Conservation (phyloP, 2,113 vertebrate species). For the Herpetotheres cachinnans region DNA sequence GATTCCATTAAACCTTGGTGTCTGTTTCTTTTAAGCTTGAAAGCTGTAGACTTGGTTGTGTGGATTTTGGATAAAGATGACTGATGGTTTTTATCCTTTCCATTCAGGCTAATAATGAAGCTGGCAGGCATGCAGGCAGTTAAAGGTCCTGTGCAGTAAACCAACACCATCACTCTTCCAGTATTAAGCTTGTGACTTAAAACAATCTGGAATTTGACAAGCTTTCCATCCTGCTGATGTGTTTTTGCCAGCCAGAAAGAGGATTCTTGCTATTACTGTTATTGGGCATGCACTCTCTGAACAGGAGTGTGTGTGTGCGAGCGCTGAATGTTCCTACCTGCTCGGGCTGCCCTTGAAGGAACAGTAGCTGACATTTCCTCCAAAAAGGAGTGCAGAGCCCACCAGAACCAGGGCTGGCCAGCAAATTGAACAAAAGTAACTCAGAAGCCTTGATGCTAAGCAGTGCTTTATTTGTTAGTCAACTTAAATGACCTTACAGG, state of each 20-base stretch:
- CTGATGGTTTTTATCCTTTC: not conserved
- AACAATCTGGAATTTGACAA: not conserved
- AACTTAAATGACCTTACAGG: not conserved
- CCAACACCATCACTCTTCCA: not conserved
- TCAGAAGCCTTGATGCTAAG: not conserved
- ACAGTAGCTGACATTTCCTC: not conserved
- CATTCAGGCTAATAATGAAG: not conserved
- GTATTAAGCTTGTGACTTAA: not conserved
- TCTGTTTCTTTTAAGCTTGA: conserved; percentile 22
- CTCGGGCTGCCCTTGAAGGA: not conserved
- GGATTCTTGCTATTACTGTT: not conserved
- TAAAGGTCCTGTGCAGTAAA: not conserved
- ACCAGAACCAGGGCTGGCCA: not conserved
- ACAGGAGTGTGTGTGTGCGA: not conserved
- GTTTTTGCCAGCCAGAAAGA: not conserved
- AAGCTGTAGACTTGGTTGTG: not conserved
- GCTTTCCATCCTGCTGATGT: not conserved
- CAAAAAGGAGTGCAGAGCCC: not conserved
- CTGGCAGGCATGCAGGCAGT: not conserved
- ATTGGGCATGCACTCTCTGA: not conserved
- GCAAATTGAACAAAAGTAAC: not conserved
- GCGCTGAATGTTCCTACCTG: not conserved
- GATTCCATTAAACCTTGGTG: not conserved
- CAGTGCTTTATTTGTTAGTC: not conserved
- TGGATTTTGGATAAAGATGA: conserved; percentile 39